Evolutionary conservation across 2,888 invertebrate genomes (phyloP).

Genomic region (Polyommatus icarus): DNA sequence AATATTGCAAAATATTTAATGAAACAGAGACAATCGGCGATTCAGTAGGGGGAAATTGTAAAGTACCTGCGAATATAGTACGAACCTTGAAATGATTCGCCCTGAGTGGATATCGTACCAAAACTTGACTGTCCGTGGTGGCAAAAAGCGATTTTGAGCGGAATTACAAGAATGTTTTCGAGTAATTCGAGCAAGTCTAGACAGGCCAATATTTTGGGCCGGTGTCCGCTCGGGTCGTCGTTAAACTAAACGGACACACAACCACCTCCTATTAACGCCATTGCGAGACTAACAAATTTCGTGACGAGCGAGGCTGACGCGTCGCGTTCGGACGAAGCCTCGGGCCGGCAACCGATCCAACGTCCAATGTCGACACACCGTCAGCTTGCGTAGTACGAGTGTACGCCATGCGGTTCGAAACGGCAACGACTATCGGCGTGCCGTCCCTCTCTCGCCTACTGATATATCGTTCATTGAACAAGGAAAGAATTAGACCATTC

Average conservation of each 20-base stretch:
- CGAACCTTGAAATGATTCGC: constrained; percentile 79
- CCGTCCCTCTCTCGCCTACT: constrained; percentile 59
- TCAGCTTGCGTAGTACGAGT: constrained; percentile 78
- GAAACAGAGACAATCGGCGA: constrained; percentile 60
- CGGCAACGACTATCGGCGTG: constrained; percentile 44
- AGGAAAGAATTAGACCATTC: constrained; percentile 67
- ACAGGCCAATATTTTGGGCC: constrained; percentile 81
- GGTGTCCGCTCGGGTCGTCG: constrained; percentile 79
- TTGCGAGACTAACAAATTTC: constrained; percentile 71
- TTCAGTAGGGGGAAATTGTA: constrained; percentile 76
- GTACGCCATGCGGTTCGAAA: constrained; percentile 65
- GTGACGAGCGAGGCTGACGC: constrained; percentile 49
- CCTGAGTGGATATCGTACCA: constrained; percentile 81
- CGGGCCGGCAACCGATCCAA: constrained; percentile 75
- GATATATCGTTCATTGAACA: constrained; percentile 44
- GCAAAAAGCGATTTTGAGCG: constrained; percentile 63
- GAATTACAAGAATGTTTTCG: constrained; percentile 72
- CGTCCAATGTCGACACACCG: constrained; percentile 80
- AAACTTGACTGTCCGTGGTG: constrained; percentile 78
- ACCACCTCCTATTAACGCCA: constrained; percentile 75
- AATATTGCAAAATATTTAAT: constrained; percentile 68
- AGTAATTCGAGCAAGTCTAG: constrained; percentile 75
- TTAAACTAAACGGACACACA: constrained; percentile 74
- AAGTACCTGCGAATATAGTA: constrained; percentile 65
- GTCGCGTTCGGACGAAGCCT: constrained; percentile 63